Base-by-base conservation (phyloP, 2,113 vertebrate species). In the Natator depressus region DNA sequence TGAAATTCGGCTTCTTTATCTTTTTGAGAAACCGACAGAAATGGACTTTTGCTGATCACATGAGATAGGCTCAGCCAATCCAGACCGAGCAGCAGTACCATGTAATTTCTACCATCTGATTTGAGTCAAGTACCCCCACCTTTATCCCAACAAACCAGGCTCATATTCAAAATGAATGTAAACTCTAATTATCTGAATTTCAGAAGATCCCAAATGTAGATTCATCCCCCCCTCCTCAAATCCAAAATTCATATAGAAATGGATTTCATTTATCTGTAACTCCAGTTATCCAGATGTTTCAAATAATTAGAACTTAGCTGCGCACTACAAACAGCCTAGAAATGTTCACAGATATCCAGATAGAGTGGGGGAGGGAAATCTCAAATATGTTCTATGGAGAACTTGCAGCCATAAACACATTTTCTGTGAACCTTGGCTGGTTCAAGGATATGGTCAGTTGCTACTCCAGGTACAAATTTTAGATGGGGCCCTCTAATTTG, bases 1-100 rank as follows among this genome's bases (percentile, higher is more conserved):
- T 1, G 1, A 8, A 50, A 81, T 42, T 6, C 53, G 25, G 8
- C n/a, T 93, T 12, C 31, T 90, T 0, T 0, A 16, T 47, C 55
- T 65, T 13, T 2, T 75, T 53, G 42, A 89, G 78, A 94, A 94
- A 88, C 42, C 20, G 6, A 0, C 4, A 22, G 80, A 8, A 11
- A 85, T 5, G 29, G 42, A 78, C 24, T 78, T 78, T 47, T 78
- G 42, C 11, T 38, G 31, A 50, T 55, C 49, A 29, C 42, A 5
- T 89, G 42, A 24, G 10, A 31, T 17, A 85, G 27, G 17, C 6
- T n/a, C 1, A 3, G 53, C 8, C 2, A 2, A 14, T 55, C 69
- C 1, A 0, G 47, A 83, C 17, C n/a, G 59, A 94, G 85, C 69
- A 75, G 2, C 7, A 75, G 11, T 93, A 90, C 78, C 42, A 90